Evolutionary conservation across 1,140 invertebrate genomes (phyloP), one percentile per base, ranked within the genome.

Genomic region (Episyrphus balteatus): DNA sequence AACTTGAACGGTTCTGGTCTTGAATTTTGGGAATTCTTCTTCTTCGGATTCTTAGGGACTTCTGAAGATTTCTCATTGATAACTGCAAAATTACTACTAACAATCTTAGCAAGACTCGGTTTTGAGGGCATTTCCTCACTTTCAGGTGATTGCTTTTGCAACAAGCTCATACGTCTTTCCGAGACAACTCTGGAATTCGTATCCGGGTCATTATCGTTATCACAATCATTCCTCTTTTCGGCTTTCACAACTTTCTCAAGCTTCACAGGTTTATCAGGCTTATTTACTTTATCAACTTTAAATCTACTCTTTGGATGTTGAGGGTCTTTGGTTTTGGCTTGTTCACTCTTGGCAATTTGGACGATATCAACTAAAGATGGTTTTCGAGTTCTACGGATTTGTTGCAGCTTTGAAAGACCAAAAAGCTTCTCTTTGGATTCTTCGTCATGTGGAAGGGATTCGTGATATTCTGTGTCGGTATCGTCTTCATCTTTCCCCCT

Each of bases 381-480:
- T 17, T 66, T 66, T 18, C 63, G 54, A n/a, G 57, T 64, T 41
- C 57, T 55, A 8, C 63, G 56, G 45, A 62, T 65, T 43, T 67
- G 58, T 46, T 65, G 62, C 33, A 66, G 43, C 41, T 57, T 62
- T 37, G 62, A 59, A 36, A 62, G 38, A 11, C 62, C 58, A 30
- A 62, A 55, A 7, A 57, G 53, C 38, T 54, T 57, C 37, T 63
- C 57, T 41, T 59, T 58, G 31, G 55, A 54, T 48, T 68, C 64
- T 51, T 68, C 61, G 57, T 82, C 79, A 58, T 77, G 77, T 2
- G 79, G 78, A 51, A 82, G 57, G 11, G 76, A 74, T 59, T 83
- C 80, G 49, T 79, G 78, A 59, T 79, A 78, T 52, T 82, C 79
- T 7, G 72, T 78, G 54, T 82, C 79, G 2, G 79, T 80, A 52